A percentile compares a stretch with the other conserved stretches of the same genome.
These are phyloP conservation scores for Siderastrea siderea DNA, from an alignment of 92 coral and sea anemone species.

Conservation along the genomic window DNA sequence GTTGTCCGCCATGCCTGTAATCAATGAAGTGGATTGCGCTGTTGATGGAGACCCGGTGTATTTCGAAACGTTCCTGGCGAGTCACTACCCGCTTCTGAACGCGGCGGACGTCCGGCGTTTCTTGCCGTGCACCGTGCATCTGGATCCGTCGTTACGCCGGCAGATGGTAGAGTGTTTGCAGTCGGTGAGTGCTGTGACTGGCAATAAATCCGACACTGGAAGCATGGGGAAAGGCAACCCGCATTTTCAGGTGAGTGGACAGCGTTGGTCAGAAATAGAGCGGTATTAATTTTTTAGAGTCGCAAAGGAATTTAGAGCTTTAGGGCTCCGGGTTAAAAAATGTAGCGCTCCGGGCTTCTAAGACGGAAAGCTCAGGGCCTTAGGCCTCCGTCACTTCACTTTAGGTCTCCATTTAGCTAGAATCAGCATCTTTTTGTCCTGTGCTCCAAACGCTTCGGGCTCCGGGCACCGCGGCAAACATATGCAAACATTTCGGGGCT, in stretches of 20 bases:
- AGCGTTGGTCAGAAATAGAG: not conserved
- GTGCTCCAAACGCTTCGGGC: no score
- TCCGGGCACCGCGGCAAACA: no score
- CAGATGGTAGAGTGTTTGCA: slow-evolving; percentile 97
- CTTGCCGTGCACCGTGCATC: slow-evolving; percentile 86
- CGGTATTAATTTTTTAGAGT: no score
- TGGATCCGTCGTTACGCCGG: slow-evolving; percentile 91
- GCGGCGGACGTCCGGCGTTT: slow-evolving; percentile 88
- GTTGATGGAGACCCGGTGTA: slow-evolving; percentile 98
- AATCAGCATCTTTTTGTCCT: no score
- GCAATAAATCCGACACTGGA: slow-evolving; percentile 83
- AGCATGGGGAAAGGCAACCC: slow-evolving; percentile 80
- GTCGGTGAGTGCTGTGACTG: slow-evolving; percentile 57
- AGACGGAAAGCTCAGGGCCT: no score
- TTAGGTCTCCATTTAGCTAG: no score
- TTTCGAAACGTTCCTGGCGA: slow-evolving; percentile 95
- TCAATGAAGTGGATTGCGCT: slow-evolving; percentile 94
- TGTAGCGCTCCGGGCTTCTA: no score
- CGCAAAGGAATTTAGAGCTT: no score
- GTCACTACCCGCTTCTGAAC: slow-evolving; percentile 91
- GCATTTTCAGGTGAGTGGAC: slow-evolving; percentile 70
- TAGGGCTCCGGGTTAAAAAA: no score
- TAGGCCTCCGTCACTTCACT: no score
- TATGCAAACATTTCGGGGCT: no score
- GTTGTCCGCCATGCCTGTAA: slow-evolving; percentile 89